Evolutionary conservation across 2,113 vertebrate genomes (phyloP).

Genomic region (Gavialis gangeticus): DNA sequence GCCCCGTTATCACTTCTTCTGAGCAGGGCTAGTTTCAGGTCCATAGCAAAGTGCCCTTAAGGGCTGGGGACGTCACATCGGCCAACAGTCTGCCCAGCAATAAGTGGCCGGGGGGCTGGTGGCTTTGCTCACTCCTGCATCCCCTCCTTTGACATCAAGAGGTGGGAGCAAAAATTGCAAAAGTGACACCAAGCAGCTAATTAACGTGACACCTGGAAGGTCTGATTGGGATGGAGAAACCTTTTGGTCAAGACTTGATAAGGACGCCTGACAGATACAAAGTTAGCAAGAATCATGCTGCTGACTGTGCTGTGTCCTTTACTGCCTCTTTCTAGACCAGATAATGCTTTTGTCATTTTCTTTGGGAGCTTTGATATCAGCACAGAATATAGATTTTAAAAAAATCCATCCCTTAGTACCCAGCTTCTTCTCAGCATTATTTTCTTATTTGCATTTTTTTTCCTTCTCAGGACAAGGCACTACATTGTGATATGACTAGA

Average conservation of each 20-base stretch:
- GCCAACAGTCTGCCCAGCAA: not conserved
- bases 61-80: not conserved
- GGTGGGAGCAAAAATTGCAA: conserved; percentile 40
- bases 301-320: not conserved
- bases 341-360: conserved; percentile 9
- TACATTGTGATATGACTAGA: not conserved
- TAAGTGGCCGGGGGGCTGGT: not conserved
- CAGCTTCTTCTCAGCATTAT: not conserved
- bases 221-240: conserved; percentile 41
- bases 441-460: not conserved
- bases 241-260: conserved; percentile 30
- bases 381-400: not conserved
- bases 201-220: conserved; percentile 33
- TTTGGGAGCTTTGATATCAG: not conserved
- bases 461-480: not conserved
- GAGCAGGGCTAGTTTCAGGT: too few relatives aligned
- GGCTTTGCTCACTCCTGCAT: not conserved
- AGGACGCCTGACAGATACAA: conserved; percentile 13
- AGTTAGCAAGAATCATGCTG: conserved; percentile 49
- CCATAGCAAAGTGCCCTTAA: not conserved
- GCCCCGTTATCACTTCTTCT: too few relatives aligned
- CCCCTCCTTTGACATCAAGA: not conserved
- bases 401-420: not conserved
- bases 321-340: not conserved
- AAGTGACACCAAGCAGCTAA: conserved; percentile 36